A percentile compares a stretch with the other conserved stretches of the same genome.
Conservation (phyloP, 2,113 vertebrate genomes). For the human region GRCh38 chr5:156722501-156723000, state of each 20-base stretch:
- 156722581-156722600: not conserved
- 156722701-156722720: not conserved
- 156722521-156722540: not conserved
- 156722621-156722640: not conserved
- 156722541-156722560: not conserved
- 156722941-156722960: not conserved
- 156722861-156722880: not conserved
- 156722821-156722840: not conserved
- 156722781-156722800: not conserved
- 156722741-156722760: not conserved
- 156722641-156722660: not conserved
- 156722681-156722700: not conserved
- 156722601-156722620: not conserved
- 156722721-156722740: not conserved
- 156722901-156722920: not conserved
- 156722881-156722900: not conserved
- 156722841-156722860: not conserved
- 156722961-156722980: not conserved
- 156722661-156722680: not conserved
- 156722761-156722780: not conserved
- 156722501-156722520: not conserved
- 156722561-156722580: not conserved
- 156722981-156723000: not conserved
- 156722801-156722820: not conserved
- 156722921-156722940: not conserved